These are phyloP conservation scores for Tridacna crocea DNA, from an alignment of 2,888 invertebrate genomes.

Conservation along the genomic window DNA sequence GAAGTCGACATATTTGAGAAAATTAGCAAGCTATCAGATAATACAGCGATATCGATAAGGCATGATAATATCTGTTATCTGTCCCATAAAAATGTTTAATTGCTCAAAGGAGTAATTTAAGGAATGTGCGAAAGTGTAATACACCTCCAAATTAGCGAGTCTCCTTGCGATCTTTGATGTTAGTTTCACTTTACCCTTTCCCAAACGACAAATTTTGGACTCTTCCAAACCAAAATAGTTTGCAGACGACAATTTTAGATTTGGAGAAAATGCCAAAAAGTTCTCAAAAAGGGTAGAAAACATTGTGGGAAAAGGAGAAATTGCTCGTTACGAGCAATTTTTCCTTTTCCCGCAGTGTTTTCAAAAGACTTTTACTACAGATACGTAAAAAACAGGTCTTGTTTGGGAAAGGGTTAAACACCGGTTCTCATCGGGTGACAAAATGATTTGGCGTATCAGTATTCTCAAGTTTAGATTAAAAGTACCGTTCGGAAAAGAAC, in stretches of 20 bases:
- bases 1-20: slow-evolving; percentile 18
- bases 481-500: too few species aligned
- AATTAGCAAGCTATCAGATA: slow-evolving; percentile 25
- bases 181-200: background rate
- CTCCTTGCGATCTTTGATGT: background rate
- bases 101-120: slow-evolving; percentile 24
- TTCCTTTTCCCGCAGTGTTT: too few species aligned
- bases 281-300: too few species aligned
- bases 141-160: slow-evolving; percentile 12
- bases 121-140: slow-evolving; percentile 17
- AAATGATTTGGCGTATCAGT: background rate
- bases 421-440: slow-evolving; percentile 18
- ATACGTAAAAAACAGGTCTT: too few species aligned
- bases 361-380: too few species aligned
- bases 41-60: slow-evolving; percentile 17
- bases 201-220: too few species aligned
- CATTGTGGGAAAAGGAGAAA: too few species aligned
- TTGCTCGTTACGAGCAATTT: too few species aligned
- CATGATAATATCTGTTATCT: slow-evolving; percentile 18
- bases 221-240: too few species aligned
- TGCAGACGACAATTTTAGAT: too few species aligned
- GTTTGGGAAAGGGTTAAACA: background rate
- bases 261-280: too few species aligned
- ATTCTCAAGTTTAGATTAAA: too few species aligned
- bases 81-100: slow-evolving; percentile 27